Evolutionary conservation across 2,888 invertebrate genomes (phyloP), one percentile per base, ranked within the genome.

Genomic region (Rhingia campestris): DNA sequence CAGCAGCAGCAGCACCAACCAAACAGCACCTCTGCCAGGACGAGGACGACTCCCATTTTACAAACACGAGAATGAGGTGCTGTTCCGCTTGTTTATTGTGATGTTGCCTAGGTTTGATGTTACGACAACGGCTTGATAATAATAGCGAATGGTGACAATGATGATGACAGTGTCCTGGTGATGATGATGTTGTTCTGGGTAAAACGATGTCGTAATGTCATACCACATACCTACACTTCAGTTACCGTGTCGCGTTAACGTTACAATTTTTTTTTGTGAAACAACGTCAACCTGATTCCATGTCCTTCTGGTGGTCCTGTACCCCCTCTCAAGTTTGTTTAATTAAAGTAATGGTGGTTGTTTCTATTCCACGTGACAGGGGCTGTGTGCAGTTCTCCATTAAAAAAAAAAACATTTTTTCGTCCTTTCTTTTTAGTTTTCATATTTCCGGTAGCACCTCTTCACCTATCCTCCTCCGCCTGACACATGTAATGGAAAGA

Each of bases 341-440:
- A 84, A 84, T 84, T 84, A 84, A 84, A 84, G 84, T 84, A 84
- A 84, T 84, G 84, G 84, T 70, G 73, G 74, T 74, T 79, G 79
- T 84, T 75, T 74, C 84, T 79, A 49, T 82, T 79, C 66, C 64
- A 61, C 54, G 79, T 74, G 66, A 79, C 74, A 61, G 74, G 64
- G 58, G 47, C 53, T 73, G 66, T 74, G 51, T 54, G 49, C 77
- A 73, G 72, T 82, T 77, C 73, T 63, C 51, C 77, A 77, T 82
- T 74, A 73, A 76, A 81, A 76, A 59, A 53, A 4, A n/a, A n/a
- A n/a, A n/a, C n/a, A n/a, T n/a, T 64, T 2, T 51, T 64, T 53
- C 14, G 12, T 22, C 22, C 39, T 47, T 73, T 79, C 39, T 66
- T 56, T 69, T 54, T 56, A 10, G 4, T 70, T 43, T 63, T n/a